Conservation (phyloP, 2,113 vertebrate genomes). For the Oreochromis aureus region DNA sequence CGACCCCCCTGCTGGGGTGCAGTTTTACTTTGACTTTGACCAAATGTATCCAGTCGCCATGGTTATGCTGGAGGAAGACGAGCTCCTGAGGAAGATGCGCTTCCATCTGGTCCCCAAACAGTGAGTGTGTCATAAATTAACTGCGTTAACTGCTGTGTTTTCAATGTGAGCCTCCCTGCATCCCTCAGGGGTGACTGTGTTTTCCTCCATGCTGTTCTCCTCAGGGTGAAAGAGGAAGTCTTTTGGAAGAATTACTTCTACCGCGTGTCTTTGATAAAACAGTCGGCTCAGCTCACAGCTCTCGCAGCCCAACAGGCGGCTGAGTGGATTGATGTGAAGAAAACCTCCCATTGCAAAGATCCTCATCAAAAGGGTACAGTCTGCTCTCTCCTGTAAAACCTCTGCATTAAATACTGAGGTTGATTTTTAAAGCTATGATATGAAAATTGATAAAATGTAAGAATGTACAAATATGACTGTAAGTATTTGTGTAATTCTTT, state of each 20-base stretch:
- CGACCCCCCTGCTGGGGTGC: constrained; percentile 88
- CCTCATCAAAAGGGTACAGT: constrained; percentile 11
- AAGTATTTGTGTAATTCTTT: background rate
- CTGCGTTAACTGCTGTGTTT: background rate
- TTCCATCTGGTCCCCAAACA: constrained; percentile 93
- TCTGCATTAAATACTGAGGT: background rate
- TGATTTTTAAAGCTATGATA: background rate
- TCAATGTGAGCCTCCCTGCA: background rate
- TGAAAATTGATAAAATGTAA: background rate
- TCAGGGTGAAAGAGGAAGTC: constrained; percentile 48
- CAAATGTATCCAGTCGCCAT: constrained; percentile 88
- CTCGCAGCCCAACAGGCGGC: constrained; percentile 21
- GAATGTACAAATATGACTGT: background rate
- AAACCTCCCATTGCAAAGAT: background rate
- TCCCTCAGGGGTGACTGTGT: background rate
- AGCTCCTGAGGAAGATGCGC: constrained; percentile 90
- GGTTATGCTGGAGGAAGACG: constrained; percentile 92
- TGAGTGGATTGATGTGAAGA: background rate
- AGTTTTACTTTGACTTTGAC: constrained; percentile 90
- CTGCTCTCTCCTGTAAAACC: background rate
- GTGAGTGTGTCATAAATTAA: constrained; percentile 67
- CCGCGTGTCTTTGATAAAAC: constrained; percentile 44
- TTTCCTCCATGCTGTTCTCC: background rate
- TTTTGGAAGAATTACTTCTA: constrained; percentile 63
- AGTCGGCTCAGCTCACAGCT: constrained; percentile 49